A percentile compares a stretch with the other conserved stretches of the same genome.
Evolutionary conservation across 2,113 vertebrate genomes (phyloP).

Genomic region (Echinops telfairi): DNA sequence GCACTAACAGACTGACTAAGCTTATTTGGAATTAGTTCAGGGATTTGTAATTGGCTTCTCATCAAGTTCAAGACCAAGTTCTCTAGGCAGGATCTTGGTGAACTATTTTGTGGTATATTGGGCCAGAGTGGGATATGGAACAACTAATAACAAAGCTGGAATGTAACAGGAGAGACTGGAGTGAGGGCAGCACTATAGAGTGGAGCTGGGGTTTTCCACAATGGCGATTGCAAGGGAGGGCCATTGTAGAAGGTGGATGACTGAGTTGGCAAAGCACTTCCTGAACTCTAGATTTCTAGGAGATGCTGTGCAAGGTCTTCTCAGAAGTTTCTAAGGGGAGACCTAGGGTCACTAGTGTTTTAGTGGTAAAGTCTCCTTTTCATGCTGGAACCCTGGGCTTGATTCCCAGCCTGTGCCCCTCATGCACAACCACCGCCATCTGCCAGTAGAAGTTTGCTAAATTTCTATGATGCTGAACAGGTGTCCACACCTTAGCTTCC

Average conservation of each 20-base stretch:
- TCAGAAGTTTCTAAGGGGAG: neutral
- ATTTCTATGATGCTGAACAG: neutral
- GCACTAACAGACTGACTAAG: constrained; percentile 47
- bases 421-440: neutral
- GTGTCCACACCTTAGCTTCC: neutral
- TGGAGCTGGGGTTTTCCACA: neutral
- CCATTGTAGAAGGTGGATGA: neutral
- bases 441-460: neutral
- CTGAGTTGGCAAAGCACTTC: neutral
- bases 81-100: constrained; percentile 45
- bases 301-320: neutral
- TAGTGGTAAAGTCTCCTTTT: neutral
- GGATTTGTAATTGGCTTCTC: constrained; percentile 57
- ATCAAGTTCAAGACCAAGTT: constrained; percentile 73
- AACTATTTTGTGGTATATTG: neutral
- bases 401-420: neutral
- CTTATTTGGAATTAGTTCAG: constrained; percentile 62
- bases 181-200: neutral
- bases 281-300: neutral
- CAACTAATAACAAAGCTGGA: neutral
- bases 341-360: neutral
- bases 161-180: neutral
- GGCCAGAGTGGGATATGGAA: neutral
- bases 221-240: neutral
- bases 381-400: neutral